Evolutionary conservation across 1,140 invertebrate species (phyloP).

Genomic region (Leptestheria dahalacensis): DNA sequence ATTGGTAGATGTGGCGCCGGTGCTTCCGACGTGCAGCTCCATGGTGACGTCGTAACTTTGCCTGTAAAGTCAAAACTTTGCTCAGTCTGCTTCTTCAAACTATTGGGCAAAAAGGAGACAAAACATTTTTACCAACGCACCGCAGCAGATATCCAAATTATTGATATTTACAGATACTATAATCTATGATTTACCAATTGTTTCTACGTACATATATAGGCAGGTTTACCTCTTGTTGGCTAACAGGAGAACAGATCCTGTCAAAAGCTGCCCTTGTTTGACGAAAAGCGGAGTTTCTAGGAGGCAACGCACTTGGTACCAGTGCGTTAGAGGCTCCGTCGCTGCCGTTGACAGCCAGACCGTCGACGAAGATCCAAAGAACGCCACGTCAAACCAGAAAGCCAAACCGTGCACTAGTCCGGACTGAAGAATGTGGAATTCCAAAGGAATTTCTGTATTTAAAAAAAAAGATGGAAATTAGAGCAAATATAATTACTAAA

Average conservation of each 20-base stretch:
- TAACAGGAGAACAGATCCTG: constrained; percentile 69
- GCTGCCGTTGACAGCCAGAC: constrained; percentile 97
- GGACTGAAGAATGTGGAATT: constrained; percentile 81
- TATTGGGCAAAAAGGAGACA: too few species aligned
- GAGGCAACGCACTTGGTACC: constrained; percentile 98
- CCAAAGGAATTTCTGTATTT: constrained; percentile 67
- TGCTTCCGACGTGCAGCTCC: constrained; percentile 77
- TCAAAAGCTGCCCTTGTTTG: constrained; percentile 81
- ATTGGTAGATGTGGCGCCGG: constrained; percentile 64
- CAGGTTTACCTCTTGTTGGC: constrained; percentile 69
- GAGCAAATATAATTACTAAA: too few species aligned
- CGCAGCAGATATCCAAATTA: too few species aligned
- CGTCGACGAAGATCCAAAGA: constrained; percentile 74
- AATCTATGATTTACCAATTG: neutral
- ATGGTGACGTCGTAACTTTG: constrained; percentile 99
- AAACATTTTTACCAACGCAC: too few species aligned
- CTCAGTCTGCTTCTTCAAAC: too few species aligned
- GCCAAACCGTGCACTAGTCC: constrained; percentile 93
- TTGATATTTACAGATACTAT: too few species aligned
- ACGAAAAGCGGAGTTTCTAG: constrained; percentile 85
- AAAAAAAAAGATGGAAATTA: neutral
- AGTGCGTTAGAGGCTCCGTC: constrained; percentile 96
- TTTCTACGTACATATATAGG: neutral
- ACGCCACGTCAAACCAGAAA: constrained; percentile 99
- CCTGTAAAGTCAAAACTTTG: constrained; percentile 37